Evolutionary conservation across 2,113 vertebrate species (phyloP), one percentile per base, ranked within the genome.

Genomic region (Aegithalos caudatus): DNA sequence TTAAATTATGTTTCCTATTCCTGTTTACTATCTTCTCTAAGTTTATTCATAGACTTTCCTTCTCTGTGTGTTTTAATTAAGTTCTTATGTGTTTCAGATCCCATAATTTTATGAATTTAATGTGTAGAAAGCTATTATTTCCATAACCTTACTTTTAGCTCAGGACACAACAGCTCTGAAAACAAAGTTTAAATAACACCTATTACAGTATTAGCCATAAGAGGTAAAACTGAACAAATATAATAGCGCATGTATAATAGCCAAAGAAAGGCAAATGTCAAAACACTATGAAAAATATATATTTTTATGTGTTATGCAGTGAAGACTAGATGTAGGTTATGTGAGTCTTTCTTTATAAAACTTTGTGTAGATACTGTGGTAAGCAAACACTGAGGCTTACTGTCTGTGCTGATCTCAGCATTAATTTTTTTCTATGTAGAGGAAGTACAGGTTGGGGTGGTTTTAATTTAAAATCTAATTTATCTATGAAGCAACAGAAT

Each of bases 221-320:
- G 31, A 84, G 5, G 2, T 57, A 77, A 72, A 45, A 58, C 19
- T 81, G 15, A 85, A 37, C n/a, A 66, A 91, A 77, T 48, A 11
- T 12, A 93, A 62, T 1, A 44, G 3, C 4, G 7, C 14, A 62
- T 40, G 38, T 35, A 93, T 31, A n/a, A n/a, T n/a, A n/a, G n/a
- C n/a, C n/a, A 76, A 84, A 71, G 16, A 84, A 81, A 91, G 18
- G 16, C 10, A 81, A 67, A 91, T 54, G 25, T 45, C 35, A 91
- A 69, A 48, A 62, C 7, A 78, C 11, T 35, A 37, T 11, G 27
- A 84, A 72, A 88, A 77, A 38, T 69, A 62, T 7, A 2, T 22
- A 27, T 27, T 9, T 62, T 54, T 11, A 60, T 65, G 12, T 65
- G 51, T 37, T 42, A 51, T 0, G 7, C 7, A n/a, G 21, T 37